Evolutionary conservation across 1,140 invertebrate species (phyloP).

Genomic region (Phortica variegata): DNA sequence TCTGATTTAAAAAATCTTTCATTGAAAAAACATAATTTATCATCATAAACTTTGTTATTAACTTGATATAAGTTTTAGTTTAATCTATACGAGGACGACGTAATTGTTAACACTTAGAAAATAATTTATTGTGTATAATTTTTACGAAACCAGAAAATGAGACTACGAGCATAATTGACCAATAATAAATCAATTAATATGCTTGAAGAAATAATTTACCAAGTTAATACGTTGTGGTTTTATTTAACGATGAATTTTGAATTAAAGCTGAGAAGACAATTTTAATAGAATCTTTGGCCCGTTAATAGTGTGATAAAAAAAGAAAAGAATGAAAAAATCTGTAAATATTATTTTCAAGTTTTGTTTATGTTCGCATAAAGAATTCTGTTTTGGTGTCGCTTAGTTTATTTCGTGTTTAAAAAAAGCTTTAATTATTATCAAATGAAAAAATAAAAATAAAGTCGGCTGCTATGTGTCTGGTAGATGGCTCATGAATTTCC

Average conservation of each 20-base stretch:
- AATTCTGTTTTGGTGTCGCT: conserved; percentile 56
- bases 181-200: too few species aligned
- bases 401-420: conserved; percentile 2
- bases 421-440: too few species aligned
- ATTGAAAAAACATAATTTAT: conserved; percentile 21
- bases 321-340: conserved; percentile 45
- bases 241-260: conserved; percentile 48
- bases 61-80: too few species aligned
- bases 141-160: too few species aligned
- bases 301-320: background rate
- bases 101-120: too few species aligned
- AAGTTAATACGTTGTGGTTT: conserved; percentile 43
- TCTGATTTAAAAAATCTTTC: conserved; percentile 32
- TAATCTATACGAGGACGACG: too few species aligned
- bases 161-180: too few species aligned
- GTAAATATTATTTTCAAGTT: conserved; percentile 49
- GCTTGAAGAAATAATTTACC: too few species aligned
- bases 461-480: conserved; percentile 6
- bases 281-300: conserved; percentile 3
- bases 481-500: background rate
- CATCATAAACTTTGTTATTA: too few species aligned
- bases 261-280: conserved; percentile 14
- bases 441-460: too few species aligned
- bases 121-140: too few species aligned
- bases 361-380: conserved; percentile 31